These are phyloP conservation scores for Cirrhinus mrigala DNA, from an alignment of 2,797 vertebrate genomes.

Conservation along the genomic window DNA sequence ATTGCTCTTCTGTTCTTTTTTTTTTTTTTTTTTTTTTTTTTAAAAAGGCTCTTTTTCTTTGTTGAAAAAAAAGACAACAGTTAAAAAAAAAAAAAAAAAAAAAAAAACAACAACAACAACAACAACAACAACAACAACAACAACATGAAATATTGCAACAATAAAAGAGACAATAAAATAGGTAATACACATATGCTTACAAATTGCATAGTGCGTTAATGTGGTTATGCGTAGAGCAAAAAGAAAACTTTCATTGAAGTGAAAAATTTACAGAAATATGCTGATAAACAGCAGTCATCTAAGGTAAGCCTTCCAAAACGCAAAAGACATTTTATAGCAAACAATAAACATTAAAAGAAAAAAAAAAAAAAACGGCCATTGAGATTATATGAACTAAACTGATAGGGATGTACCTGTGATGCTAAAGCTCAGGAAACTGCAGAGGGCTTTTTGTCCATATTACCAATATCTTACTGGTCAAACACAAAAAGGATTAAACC, in stretches of 20 bases:
- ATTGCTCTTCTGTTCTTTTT: neutral
- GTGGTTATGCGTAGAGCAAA: neutral
- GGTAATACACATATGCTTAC: neutral
- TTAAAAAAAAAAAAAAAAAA: too few species aligned
- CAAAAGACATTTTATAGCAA: too few species aligned
- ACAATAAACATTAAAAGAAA: too few species aligned
- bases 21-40: too few species aligned
- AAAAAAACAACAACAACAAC: too few species aligned
- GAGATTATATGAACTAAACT: too few species aligned
- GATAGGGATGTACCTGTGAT: neutral
- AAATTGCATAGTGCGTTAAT: neutral
- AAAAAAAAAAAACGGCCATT: too few species aligned
- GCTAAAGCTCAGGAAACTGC: neutral
- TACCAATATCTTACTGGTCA: neutral
- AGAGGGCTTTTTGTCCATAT: neutral
- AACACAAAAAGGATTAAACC: too few species aligned
- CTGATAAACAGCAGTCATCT: too few species aligned
- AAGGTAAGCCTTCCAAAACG: too few species aligned
- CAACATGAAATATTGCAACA: neutral
- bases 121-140: too few species aligned
- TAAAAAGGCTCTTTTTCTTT: neutral
- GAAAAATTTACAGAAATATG: too few species aligned
- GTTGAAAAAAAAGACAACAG: neutral
- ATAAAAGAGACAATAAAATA: neutral
- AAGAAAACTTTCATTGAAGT: neutral